Evolutionary conservation across 92 coral and sea anemone genomes (phyloP).

Genomic region (Phenganax subtilis): DNA sequence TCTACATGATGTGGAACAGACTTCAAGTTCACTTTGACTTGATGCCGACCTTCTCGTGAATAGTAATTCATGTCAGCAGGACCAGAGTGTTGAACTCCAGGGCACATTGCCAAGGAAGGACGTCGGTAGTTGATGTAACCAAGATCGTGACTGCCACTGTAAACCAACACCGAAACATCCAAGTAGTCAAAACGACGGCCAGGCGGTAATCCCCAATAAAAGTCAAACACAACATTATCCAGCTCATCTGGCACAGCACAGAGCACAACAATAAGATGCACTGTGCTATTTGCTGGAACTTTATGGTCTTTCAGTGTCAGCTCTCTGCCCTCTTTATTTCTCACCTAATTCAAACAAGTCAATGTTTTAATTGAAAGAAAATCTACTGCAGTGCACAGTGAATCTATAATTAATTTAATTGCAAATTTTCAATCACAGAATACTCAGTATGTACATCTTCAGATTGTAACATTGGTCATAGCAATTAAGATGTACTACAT

Average conservation of each 20-base stretch:
- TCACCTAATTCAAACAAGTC: conserved; percentile 3
- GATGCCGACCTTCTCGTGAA: conserved; percentile 42
- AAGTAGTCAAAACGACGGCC: conserved; percentile 43
- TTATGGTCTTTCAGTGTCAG: conserved; percentile 55
- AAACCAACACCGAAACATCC: conserved; percentile 52
- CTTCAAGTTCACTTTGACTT: conserved; percentile 43
- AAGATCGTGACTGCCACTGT: conserved; percentile 38
- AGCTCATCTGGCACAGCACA: conserved; percentile 49
- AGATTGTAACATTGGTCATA: no score
- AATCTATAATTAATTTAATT: not conserved
- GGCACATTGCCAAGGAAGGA: conserved; percentile 5
- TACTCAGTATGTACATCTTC: no score
- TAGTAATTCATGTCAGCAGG: conserved; percentile 9
- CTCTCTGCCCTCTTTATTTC: conserved; percentile 1
- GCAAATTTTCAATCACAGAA: not conserved
- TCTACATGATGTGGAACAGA: conserved; percentile 44
- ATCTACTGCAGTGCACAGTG: not conserved
- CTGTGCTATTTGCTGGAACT: conserved; percentile 48
- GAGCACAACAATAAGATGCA: conserved; percentile 52
- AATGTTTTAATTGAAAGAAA: not conserved
- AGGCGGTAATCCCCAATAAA: conserved; percentile 55
- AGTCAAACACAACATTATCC: conserved; percentile 55
- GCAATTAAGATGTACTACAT: not conserved
- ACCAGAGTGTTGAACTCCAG: conserved; percentile 56
- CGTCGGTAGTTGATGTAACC: conserved; percentile 49